Evolutionary conservation across 2,113 vertebrate species (phyloP), one percentile per base, ranked within the genome.

Genomic region (Zosterops lateralis): DNA sequence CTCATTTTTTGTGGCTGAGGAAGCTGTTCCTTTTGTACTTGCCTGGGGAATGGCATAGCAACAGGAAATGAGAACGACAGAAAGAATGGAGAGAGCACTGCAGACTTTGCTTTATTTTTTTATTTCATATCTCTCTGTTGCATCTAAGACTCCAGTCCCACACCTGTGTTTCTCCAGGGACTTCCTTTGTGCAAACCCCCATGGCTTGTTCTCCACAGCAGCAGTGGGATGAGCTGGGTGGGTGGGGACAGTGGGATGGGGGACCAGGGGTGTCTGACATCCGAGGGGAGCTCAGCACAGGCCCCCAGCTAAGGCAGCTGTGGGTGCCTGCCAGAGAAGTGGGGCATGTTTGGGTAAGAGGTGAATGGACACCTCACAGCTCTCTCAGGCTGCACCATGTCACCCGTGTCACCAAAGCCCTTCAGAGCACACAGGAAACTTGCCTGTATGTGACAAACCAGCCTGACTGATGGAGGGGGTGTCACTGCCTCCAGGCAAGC

Each of bases 41-140:
- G 90, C 79, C 87, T 77, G 61, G 85, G 93, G 90, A 95, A 95
- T 45, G 78, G 85, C 94, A 95, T 95, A 74, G 96, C 96, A 96
- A 97, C 90, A 91, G 93, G 87, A 93, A 95, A 96, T 56, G 65
- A 95, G 84, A 91, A 79, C 6, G 19, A 3, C 20, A 53, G 89
- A 85, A 84, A 82, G 84, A 91, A 74, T 8, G 51, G 87, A 67
- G 78, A 51, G 40, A 86, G 34, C 82, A 20, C 48, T 22, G 48
- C 82, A 92, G 90, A 29, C 13, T 85, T 84, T 2, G 28, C 72
- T 90, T 26, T 75, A 17, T 68, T 73, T 70, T 72, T 92, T 57
- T 18, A 34, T 87, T 80, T 76, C 3, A 0, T 29, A 36, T 67
- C 50, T 26, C 32, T 18, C 0, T 1, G 0, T 6, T 44, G 25